Conservation (phyloP, 2,888 invertebrate species). For the Drosophila maculinotata region DNA sequence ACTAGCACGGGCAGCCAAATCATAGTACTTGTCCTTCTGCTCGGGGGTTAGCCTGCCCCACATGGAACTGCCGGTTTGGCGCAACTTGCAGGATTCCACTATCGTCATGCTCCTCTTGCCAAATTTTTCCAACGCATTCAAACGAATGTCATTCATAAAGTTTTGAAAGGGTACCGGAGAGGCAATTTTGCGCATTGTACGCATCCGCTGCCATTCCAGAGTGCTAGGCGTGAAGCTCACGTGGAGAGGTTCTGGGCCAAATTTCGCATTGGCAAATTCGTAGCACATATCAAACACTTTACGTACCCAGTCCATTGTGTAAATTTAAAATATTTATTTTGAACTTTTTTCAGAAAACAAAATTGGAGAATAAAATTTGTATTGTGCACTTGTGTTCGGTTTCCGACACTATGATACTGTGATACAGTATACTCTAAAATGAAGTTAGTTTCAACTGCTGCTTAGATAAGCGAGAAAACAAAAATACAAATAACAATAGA, state of each 20-base stretch:
- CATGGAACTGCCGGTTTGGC: neutral
- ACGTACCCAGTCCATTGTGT: conserved; percentile 1
- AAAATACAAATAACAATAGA: neutral
- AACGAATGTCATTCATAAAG: conserved; percentile 27
- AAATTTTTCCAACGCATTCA: neutral
- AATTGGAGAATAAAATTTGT: neutral
- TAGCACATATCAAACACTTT: too few relatives aligned
- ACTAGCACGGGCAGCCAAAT: conserved; percentile 6
- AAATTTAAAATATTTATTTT: neutral
- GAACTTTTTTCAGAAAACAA: neutral
- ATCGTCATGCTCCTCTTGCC: conserved; percentile 6
- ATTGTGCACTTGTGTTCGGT: neutral
- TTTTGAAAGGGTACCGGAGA: conserved; percentile 29
- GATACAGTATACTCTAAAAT: neutral
- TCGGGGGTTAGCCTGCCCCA: neutral
- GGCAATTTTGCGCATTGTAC: conserved; percentile 14
- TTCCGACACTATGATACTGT: too few relatives aligned
- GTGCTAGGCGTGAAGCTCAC: conserved; percentile 11
- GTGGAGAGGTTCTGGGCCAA: too few relatives aligned
- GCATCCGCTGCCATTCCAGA: neutral
- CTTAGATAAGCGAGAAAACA: neutral
- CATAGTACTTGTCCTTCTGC: conserved; percentile 8
- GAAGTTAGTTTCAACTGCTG: conserved; percentile 14
- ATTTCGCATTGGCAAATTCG: too few relatives aligned
- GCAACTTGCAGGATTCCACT: conserved; percentile 2